Evolutionary conservation across 2,113 vertebrate species (phyloP), one percentile per base, ranked within the genome.

Genomic region (Salvelinus sp.): DNA sequence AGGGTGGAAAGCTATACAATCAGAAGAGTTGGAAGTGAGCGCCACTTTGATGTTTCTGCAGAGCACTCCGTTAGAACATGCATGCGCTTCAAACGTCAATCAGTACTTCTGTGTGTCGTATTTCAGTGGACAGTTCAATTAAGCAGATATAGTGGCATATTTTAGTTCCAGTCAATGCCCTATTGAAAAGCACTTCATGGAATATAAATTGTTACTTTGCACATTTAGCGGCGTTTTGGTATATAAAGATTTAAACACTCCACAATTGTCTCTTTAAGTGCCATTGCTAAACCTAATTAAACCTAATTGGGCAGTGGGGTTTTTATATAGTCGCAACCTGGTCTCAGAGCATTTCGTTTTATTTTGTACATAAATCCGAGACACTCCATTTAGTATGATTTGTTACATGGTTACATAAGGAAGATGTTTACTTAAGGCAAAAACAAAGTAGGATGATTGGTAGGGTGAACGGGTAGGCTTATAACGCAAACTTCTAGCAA

Each of bases 141-240:
- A 97, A 94, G 89, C 92, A 87, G 92, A 78, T 91, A 93, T 93
- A 92, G 91, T 90, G 93, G 93, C 94, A 95, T 95, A 95, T 95
- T 97, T 98, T 96, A 96, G 96, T 97, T 97, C 96, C 95, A 94
- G 95, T 98, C 93, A 91, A 95, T 97, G 95, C 93, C 86, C 95
- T 95, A 94, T 96, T 96, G 95, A 95, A 96, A 97, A 97, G 95
- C 93, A 90, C 94, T 96, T 97, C 97, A 98, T 97, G 96, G 94
- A 93, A 95, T 95, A 95, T 95, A 98, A 98, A 97, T 96, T 10
- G 38, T 44, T 93, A 88, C 38, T 44, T 88, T 92, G 90, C 90
- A 87, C 90, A 93, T 96, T 96, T 96, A 96, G 94, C 94, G 93
- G 82, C 92, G 93, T 95, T 95, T 95, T 94, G 95, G 93, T 96